Base-by-base conservation (phyloP, 2,113 vertebrate genomes). In the Mesoclemmys tuberculata region DNA sequence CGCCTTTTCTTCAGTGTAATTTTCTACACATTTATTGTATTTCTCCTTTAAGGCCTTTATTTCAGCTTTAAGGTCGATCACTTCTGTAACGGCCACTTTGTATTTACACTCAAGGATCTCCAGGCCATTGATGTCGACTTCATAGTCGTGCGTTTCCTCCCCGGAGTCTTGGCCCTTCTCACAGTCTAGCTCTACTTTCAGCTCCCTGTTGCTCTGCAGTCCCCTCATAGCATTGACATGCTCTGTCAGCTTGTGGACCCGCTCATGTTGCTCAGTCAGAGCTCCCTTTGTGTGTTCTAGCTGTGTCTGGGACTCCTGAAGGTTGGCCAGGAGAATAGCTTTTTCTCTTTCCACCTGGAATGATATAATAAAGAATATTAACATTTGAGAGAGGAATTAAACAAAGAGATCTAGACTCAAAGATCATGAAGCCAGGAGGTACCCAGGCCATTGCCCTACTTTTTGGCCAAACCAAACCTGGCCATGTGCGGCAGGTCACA, bases 101-200 rank as follows among this genome's bases (percentile, higher is more conserved):
- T 99, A 99, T 97, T 99, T 99, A 97, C 99, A 99, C 94, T 99
- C 99, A 35, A 99, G 98, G 87, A 99, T 98, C 98, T 99, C 99
- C 14, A 99, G 97, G 80, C 99, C 99, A 10, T 99, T 98, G 94
- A 99, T 98, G 64, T 99, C 99, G 2, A 98, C 98, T 89, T 99
- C 98, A 0, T 99, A 99, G 94, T 99, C 99, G 0, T 98, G 98
- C 38, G 98, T 97, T 93, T 99, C 99, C 87, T 98, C 98, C 0
- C 97, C 31, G 0, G 98, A 93, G 52, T 98, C 98, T 9, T 95
- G 98, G 14, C 98, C 98, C 95, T 99, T 99, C 97, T 99, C 99
- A 6, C 98, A 98, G 4, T 99, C 99, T 49, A 98, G 98, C 3
- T 98, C 98, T 10, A 98, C 97, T 35, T 98, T 99, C 14, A 98